These are phyloP conservation scores for Anarhynchus alexandrinus DNA, from an alignment of 2,113 vertebrate species.

Conservation along the genomic window DNA sequence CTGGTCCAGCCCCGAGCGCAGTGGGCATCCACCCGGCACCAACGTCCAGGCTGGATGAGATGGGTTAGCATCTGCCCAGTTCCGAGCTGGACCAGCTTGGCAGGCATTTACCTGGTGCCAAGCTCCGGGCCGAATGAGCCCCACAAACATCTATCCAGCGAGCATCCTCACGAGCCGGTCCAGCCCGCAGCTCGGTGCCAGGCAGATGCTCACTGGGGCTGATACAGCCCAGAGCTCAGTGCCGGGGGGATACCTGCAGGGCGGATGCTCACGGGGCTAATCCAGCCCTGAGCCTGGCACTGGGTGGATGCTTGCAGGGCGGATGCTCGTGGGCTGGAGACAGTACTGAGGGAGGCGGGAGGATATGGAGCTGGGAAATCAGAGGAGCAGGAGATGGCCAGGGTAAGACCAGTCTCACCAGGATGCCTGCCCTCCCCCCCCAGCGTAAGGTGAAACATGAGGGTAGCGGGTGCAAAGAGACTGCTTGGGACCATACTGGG, in stretches of 20 bases:
- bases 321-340: not conserved
- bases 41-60: not conserved
- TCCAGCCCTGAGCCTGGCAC: not conserved
- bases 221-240: not conserved
- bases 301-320: not conserved
- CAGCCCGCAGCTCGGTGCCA: not conserved
- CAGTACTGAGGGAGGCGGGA: not conserved
- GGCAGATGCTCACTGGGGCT: not conserved
- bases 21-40: fast-evolving
- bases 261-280: not conserved
- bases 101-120: not conserved
- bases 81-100: not conserved
- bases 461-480: not conserved
- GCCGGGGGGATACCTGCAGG: not conserved
- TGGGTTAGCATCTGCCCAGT: not conserved
- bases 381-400: not conserved
- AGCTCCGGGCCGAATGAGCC: not conserved
- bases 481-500: not conserved
- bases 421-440: not conserved
- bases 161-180: fast-evolving
- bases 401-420: not conserved
- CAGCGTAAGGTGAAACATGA: not conserved
- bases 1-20: not conserved
- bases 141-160: not conserved
- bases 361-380: not conserved